phyloP scores from a whole-genome alignment of 2,797 vertebrate genomes.

The Oryzias dopingdopingensis region DNA sequence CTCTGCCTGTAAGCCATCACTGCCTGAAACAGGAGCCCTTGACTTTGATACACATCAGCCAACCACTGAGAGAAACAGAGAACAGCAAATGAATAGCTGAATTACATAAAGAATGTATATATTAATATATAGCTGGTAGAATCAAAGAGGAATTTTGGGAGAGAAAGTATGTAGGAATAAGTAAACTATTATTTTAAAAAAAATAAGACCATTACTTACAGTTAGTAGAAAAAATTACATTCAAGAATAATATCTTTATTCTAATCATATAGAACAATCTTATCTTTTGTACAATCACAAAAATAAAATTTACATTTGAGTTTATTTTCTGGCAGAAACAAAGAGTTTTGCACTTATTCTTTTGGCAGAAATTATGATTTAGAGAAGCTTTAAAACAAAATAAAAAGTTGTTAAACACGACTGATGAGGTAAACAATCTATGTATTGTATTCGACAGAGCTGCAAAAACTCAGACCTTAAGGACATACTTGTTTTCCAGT shows the following conservation, averaged over 20 bases:
- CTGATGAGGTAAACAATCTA: too few species aligned
- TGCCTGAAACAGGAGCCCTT: slow-evolving; percentile 89
- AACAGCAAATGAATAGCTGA: neutral
- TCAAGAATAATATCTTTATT: neutral
- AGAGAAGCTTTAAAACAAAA: too few species aligned
- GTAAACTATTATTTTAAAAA: neutral
- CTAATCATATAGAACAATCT: neutral
- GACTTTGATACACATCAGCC: slow-evolving; percentile 86
- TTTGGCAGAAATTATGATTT: too few species aligned
- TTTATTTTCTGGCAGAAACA: too few species aligned
- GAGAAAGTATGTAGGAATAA: slow-evolving; percentile 3
- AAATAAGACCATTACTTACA: neutral
- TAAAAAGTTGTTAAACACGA: too few species aligned
- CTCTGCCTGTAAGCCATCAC: slow-evolving; percentile 92
- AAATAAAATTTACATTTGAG: too few species aligned
- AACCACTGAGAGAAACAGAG: slow-evolving; percentile 82
- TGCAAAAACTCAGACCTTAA: too few species aligned
- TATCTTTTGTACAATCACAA: too few species aligned
- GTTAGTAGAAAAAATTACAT: neutral
- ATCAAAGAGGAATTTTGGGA: neutral
- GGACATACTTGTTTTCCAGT: too few species aligned
- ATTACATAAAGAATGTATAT: slow-evolving; percentile 10
- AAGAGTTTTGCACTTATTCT: too few species aligned
- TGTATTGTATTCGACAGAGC: too few species aligned
- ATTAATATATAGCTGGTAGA: neutral